Percentiles rank a stretch among this genome's conserved stretches.
Evolutionary conservation across 2,797 vertebrate genomes (phyloP).

Genomic region (Crocidura indochinensis): DNA sequence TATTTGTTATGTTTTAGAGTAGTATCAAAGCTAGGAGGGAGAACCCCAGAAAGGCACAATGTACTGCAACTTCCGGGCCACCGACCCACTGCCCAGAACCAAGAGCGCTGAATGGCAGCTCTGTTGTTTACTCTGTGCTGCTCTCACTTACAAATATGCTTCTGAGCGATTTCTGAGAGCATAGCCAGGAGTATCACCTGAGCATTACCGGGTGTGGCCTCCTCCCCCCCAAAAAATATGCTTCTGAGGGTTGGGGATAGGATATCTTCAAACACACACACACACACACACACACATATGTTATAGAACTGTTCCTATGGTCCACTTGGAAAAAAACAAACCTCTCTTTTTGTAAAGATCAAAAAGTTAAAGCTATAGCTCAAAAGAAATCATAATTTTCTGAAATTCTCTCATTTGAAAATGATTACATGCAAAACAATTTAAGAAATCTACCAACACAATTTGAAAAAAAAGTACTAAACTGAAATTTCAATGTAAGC

Average conservation of each 20-base stretch:
- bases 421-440: constrained; percentile 70
- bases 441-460: constrained; percentile 56
- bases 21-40: constrained; percentile 28
- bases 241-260: neutral
- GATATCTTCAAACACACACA: neutral
- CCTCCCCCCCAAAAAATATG: neutral
- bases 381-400: constrained; percentile 53
- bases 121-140: constrained; percentile 10
- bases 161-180: neutral
- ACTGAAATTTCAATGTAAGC: constrained; percentile 70
- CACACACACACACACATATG: too few relatives aligned
- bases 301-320: neutral
- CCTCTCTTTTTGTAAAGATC: constrained; percentile 45
- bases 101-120: neutral
- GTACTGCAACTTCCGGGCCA: neutral
- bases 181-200: too few relatives aligned
- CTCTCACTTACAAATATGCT: constrained; percentile 44
- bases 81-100: constrained; percentile 1
- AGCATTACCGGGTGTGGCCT: too few relatives aligned
- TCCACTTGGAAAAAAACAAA: constrained; percentile 36
- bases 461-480: constrained; percentile 71
- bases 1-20: neutral
- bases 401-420: constrained; percentile 67
- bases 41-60: neutral
- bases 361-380: constrained; percentile 62